These are phyloP conservation scores for Lepeophtheirus nordmannii DNA, from an alignment of 2,888 invertebrate species.

Conservation along the genomic window DNA sequence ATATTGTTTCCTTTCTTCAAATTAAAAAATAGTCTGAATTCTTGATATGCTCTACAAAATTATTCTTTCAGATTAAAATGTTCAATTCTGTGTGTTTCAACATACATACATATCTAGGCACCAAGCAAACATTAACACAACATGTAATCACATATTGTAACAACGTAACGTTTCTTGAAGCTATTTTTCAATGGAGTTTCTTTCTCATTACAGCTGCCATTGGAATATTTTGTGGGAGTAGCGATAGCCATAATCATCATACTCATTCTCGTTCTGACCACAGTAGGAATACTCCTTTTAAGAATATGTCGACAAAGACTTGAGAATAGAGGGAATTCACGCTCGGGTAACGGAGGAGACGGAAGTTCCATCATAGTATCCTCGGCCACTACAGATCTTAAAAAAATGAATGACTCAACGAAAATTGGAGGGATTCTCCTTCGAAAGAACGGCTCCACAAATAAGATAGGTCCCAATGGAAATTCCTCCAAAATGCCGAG, in stretches of 20 bases:
- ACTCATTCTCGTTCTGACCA: slow-evolving; percentile 2
- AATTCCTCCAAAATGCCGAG: slow-evolving; percentile 11
- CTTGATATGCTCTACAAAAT: too few relatives aligned
- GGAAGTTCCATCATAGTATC: background rate
- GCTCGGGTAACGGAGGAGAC: background rate
- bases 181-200: too few relatives aligned
- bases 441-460: background rate
- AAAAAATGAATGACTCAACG: background rate
- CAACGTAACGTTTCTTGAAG: too few relatives aligned
- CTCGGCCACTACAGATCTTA: background rate
- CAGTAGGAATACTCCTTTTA: background rate
- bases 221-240: slow-evolving; percentile 18
- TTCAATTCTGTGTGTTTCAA: too few relatives aligned
- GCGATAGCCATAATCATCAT: slow-evolving; percentile 13
- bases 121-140: too few relatives aligned
- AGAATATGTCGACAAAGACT: slow-evolving; percentile 5
- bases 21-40: too few relatives aligned
- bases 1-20: too few relatives aligned
- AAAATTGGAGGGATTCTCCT: background rate
- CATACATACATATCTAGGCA: too few relatives aligned
- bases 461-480: background rate
- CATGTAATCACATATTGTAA: too few relatives aligned
- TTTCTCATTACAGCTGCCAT: slow-evolving; percentile 15
- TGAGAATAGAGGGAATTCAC: background rate
- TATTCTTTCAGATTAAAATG: too few relatives aligned